Conservation (phyloP, 2,113 vertebrate species). For the Aphyosemion australe region DNA sequence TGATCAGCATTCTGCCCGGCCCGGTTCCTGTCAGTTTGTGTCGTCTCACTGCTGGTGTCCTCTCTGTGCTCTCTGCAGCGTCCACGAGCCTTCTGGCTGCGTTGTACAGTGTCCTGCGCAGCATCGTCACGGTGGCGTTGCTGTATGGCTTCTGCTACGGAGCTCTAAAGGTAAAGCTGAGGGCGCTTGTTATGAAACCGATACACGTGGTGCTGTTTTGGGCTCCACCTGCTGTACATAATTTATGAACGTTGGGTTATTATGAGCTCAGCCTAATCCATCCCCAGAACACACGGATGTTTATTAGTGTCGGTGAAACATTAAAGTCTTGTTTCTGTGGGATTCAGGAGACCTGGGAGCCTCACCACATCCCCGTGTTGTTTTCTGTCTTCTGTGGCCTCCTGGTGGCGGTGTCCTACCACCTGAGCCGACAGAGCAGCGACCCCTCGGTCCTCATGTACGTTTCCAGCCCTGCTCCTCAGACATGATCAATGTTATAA, state of each 20-base stretch:
- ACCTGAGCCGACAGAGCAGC: constrained; percentile 96
- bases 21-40: constrained; percentile 25
- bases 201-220: no score
- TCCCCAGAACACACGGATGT: no score
- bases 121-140: constrained; percentile 91
- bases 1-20: constrained; percentile 47
- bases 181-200: no score
- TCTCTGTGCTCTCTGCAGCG: constrained; percentile 76
- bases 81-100: constrained; percentile 95
- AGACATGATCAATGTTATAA: neutral
- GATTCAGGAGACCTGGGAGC: constrained; percentile 93
- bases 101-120: constrained; percentile 93
- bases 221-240: no score
- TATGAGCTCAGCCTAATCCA: no score
- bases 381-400: constrained; percentile 98
- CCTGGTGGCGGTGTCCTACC: constrained; percentile 95
- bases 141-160: constrained; percentile 96
- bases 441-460: constrained; percentile 96
- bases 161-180: constrained; percentile 89
- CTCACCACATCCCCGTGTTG: constrained; percentile 96
- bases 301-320: neutral
- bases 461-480: constrained; percentile 63
- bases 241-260: no score
- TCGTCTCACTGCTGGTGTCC: constrained; percentile 31
- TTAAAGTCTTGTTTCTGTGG: neutral